phyloP scores from a whole-genome alignment of 2,113 vertebrate species.

The Gymnogyps californianus region DNA sequence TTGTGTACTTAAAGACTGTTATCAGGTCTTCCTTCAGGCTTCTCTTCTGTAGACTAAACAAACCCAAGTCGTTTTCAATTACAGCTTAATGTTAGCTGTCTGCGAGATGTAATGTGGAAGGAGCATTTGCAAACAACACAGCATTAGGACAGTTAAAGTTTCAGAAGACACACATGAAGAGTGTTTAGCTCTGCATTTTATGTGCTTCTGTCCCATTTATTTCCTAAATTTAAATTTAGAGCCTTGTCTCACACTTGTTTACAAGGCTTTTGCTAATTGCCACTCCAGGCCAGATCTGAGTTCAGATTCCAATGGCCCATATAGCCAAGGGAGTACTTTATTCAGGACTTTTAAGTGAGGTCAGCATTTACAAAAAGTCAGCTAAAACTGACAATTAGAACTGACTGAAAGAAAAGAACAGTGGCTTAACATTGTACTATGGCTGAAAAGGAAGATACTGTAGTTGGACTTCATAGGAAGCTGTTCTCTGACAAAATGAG shows the following conservation, averaged over 20 bases:
- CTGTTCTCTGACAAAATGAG: neutral
- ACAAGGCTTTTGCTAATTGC: neutral
- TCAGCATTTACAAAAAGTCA: neutral
- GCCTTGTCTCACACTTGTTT: neutral
- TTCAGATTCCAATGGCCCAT: neutral
- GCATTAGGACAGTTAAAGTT: neutral
- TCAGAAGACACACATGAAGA: neutral
- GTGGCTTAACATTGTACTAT: neutral
- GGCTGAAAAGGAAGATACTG: neutral
- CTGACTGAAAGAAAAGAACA: neutral
- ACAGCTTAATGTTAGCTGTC: neutral
- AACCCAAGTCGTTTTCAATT: neutral
- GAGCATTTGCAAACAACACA: neutral
- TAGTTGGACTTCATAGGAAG: neutral
- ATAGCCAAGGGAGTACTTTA: neutral
- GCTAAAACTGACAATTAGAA: neutral
- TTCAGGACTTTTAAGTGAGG: neutral
- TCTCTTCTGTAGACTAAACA: conserved; percentile 44
- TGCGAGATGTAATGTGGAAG: neutral
- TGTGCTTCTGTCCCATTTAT: neutral
- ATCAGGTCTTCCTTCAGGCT: conserved; percentile 21
- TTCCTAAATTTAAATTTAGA: neutral
- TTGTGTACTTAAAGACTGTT: neutral
- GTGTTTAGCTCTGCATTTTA: neutral
- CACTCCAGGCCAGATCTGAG: neutral